Conservation (phyloP, 1,140 invertebrate species). For the Neodiprion virginianus region DNA sequence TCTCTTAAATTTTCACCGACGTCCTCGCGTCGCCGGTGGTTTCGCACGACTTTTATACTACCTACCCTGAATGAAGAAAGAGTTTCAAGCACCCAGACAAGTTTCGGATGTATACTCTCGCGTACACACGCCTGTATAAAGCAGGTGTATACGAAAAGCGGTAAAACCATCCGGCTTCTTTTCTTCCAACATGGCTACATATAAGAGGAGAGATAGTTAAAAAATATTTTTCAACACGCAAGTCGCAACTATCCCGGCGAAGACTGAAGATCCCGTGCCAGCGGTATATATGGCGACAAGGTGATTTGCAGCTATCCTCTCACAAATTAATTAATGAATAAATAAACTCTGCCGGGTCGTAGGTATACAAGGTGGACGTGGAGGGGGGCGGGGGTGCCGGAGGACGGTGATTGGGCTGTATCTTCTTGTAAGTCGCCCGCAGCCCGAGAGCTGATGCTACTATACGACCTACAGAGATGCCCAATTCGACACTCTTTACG, state of each 20-base stretch:
- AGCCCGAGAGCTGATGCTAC: constrained; percentile 31
- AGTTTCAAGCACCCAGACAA: no score
- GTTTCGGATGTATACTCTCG: no score
- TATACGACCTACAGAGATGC: constrained; percentile 29
- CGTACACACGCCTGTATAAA: no score
- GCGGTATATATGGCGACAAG: background rate
- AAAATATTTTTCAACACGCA: background rate
- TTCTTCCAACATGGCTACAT: no score
- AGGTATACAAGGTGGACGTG: constrained; percentile 17
- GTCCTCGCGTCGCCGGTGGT: no score
- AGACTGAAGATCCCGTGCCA: background rate
- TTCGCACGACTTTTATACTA: no score
- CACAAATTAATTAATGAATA: constrained; percentile 23
- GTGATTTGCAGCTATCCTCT: background rate
- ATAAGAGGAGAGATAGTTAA: background rate
- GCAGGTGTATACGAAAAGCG: no score
- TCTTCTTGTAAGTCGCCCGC: constrained; percentile 38
- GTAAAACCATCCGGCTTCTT: no score
- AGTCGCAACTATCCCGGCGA: background rate
- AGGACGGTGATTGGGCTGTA: constrained; percentile 33
- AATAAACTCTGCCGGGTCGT: constrained; percentile 13
- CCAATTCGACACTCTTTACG: constrained; percentile 38
- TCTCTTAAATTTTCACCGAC: no score
- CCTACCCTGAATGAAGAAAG: no score
- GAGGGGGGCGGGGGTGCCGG: background rate